A percentile compares a stretch with the other conserved stretches of the same genome.
Conservation (phyloP, 1,140 invertebrate species). For the Wasmannia auropunctata region DNA sequence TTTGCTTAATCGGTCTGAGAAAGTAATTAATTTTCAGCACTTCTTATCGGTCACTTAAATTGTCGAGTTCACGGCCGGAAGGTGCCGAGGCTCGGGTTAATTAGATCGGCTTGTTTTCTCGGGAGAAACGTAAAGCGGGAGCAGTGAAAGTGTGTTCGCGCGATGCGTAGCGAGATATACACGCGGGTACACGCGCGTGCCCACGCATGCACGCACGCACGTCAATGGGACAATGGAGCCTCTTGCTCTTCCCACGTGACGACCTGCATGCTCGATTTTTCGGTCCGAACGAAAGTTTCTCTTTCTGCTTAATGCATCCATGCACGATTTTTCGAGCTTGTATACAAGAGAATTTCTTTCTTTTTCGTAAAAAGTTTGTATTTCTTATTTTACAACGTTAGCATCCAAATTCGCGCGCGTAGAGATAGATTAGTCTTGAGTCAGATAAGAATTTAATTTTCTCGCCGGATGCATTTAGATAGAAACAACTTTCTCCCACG, state of each 20-base stretch:
- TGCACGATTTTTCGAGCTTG: not conserved
- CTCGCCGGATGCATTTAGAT: not conserved
- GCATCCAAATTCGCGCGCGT: not conserved
- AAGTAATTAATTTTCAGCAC: not conserved
- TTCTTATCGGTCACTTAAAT: not conserved
- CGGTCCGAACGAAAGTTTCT: constrained; percentile 46
- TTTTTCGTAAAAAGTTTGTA: not conserved
- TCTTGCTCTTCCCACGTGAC: constrained; percentile 2
- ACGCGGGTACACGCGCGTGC: not conserved
- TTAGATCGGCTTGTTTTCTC: constrained; percentile 68
- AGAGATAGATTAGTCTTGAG: not conserved
- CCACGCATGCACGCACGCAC: not conserved
- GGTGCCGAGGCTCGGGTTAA: constrained; percentile 74
- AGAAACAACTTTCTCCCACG: not conserved
- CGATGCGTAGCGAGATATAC: constrained; percentile 30
- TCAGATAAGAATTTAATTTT: constrained; percentile 1
- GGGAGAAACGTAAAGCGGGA: constrained; percentile 73
- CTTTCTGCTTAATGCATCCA: constrained; percentile 8
- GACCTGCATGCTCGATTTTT: not conserved
- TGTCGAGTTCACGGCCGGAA: constrained; percentile 72
- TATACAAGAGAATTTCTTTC: not conserved
- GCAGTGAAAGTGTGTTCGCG: constrained; percentile 77
- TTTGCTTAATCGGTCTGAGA: not conserved
- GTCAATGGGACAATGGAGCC: constrained; percentile 8
- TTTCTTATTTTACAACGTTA: not conserved